These are phyloP conservation scores for Todus mexicanus DNA, from an alignment of 2,797 vertebrate species.

Conservation along the genomic window DNA sequence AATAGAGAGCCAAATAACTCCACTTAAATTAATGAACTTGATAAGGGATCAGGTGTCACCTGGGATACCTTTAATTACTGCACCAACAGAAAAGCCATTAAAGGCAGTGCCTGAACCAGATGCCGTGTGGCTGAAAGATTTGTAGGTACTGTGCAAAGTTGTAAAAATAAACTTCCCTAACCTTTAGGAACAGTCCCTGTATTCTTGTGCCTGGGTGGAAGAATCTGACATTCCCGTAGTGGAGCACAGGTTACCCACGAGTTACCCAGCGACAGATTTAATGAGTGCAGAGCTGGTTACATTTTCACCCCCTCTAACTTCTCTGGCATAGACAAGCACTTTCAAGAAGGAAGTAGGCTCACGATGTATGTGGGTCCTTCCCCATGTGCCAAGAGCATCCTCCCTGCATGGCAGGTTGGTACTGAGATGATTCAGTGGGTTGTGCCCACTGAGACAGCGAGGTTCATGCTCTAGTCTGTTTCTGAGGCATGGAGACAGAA, in stretches of 20 bases:
- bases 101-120: slow-evolving; percentile 45
- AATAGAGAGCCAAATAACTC: slow-evolving; percentile 52
- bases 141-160: slow-evolving; percentile 29
- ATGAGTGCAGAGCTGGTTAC: background rate
- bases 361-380: background rate
- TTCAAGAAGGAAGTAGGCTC: background rate
- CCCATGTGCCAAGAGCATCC: background rate
- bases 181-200: slow-evolving; percentile 28
- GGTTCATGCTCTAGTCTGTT: background rate
- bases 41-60: slow-evolving; percentile 62
- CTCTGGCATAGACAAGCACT: background rate
- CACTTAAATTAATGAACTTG: slow-evolving; percentile 66
- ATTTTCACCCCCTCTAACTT: background rate
- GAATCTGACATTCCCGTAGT: background rate
- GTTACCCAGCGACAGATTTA: background rate
- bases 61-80: slow-evolving; percentile 66
- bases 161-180: slow-evolving; percentile 56
- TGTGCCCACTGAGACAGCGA: background rate
- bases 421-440: background rate
- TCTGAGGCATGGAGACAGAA: background rate
- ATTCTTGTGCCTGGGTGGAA: slow-evolving; percentile 21
- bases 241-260: background rate
- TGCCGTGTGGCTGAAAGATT: slow-evolving; percentile 41
- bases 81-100: slow-evolving; percentile 64
- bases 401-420: background rate